These are phyloP conservation scores for Rhagium mordax DNA, from an alignment of 2,888 invertebrate genomes.

Conservation along the genomic window DNA sequence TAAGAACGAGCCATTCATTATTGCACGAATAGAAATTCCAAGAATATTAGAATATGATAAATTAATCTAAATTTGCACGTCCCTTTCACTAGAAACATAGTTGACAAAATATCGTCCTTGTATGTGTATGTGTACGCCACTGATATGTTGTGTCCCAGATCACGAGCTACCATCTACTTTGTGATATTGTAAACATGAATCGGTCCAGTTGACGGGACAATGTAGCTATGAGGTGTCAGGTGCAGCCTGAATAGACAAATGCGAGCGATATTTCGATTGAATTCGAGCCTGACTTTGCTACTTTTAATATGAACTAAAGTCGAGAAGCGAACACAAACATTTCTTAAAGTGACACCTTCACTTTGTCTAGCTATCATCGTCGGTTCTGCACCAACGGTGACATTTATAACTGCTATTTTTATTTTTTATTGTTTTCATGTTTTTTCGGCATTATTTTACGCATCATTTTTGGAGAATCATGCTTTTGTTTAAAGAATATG, in stretches of 20 bases:
- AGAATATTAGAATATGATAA: too few relatives aligned
- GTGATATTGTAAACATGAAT: slow-evolving; percentile 62
- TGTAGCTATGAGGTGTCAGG: slow-evolving; percentile 63
- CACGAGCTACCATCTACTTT: slow-evolving; percentile 48
- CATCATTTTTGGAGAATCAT: slow-evolving; percentile 5
- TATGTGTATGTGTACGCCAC: background rate
- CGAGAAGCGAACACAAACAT: slow-evolving; percentile 37
- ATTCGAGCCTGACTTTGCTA: slow-evolving; percentile 54
- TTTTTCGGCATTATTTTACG: slow-evolving; percentile 17
- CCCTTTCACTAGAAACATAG: too few relatives aligned
- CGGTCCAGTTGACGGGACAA: slow-evolving; percentile 62
- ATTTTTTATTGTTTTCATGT: slow-evolving; percentile 33
- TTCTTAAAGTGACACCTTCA: slow-evolving; percentile 51
- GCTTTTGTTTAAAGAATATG: background rate
- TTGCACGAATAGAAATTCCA: too few relatives aligned
- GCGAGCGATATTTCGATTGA: slow-evolving; percentile 60
- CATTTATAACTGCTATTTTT: slow-evolving; percentile 23
- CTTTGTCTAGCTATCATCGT: slow-evolving; percentile 46
- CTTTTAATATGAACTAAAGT: slow-evolving; percentile 55
- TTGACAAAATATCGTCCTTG: background rate
- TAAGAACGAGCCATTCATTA: too few relatives aligned
- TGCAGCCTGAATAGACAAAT: slow-evolving; percentile 61
- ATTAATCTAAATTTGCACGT: too few relatives aligned
- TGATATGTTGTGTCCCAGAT: slow-evolving; percentile 42
- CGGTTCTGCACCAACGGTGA: slow-evolving; percentile 9